Conservation (phyloP, 2,113 vertebrate species). For the Eolophus roseicapilla region DNA sequence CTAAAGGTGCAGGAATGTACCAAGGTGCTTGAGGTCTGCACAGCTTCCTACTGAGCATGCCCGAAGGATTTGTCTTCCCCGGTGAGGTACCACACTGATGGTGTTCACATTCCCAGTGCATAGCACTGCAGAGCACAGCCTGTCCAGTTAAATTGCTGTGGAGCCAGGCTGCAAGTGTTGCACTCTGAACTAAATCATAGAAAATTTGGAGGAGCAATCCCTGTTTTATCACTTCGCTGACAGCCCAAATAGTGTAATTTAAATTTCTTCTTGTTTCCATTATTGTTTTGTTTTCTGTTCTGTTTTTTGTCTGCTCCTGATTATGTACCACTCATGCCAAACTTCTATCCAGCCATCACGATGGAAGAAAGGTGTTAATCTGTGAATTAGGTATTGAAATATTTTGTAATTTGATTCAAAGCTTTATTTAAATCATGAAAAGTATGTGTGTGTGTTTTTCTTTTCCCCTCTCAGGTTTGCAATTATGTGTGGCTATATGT, state of each 20-base stretch:
- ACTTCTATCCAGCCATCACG: background rate
- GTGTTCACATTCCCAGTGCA: rapidly evolving
- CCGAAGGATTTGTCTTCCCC: background rate
- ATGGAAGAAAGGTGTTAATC: background rate
- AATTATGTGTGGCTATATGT: conserved; percentile 91
- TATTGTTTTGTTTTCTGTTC: background rate
- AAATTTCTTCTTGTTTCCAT: background rate
- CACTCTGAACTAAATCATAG: background rate
- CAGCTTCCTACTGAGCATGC: background rate
- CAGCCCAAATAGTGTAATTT: background rate
- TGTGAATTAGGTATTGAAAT: conserved; percentile 35
- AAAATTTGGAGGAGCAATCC: background rate
- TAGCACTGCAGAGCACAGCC: background rate
- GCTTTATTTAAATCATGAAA: conserved; percentile 55
- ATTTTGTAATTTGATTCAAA: conserved; percentile 35
- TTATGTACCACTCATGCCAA: background rate
- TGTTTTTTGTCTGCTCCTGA: background rate
- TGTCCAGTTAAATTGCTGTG: background rate
- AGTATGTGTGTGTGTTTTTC: conserved; percentile 68
- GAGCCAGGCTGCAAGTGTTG: background rate
- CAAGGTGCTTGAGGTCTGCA: background rate
- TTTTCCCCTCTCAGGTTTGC: conserved; percentile 85
- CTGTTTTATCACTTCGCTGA: background rate
- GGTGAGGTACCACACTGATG: background rate
- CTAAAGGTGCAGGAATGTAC: background rate